Base-by-base conservation (phyloP, 2,113 vertebrate genomes). In the Climacteris rufus region DNA sequence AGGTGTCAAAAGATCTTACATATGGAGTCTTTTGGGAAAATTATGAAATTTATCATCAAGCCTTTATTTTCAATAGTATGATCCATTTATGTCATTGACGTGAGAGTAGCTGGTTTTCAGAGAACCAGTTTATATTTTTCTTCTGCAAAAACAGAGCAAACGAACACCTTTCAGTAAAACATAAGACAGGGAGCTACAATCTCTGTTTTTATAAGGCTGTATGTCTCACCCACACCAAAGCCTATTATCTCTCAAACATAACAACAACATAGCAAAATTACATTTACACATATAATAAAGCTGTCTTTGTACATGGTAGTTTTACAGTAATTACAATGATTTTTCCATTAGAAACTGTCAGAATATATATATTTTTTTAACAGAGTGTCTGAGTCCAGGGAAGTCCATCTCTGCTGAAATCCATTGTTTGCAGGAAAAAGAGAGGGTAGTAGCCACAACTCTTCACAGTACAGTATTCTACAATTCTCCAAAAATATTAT, bases 281-380 rank as follows among this genome's bases (percentile, higher is more conserved):
- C 95, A 96, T 92, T 94, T 95, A 94, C 90, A 90, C 87, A 79
- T 66, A 88, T 84, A 94, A 91, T 87, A 95, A 93, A 92, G 91
- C 61, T 84, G 68, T 65, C 52, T 94, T 92, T 96, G 79, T 96
- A 96, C 83, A 95, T 17, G 57, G 17, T 91, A 78, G 37, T 92
- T 94, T 91, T 92, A 88, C 83, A 95, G 79, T 94, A 95, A 94
- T 90, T 97, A 94, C 86, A 90, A 64, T 50, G 63, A 81, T 81
- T 60, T 90, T 87, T 91, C 66, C 66, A 87, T 59, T 74, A 76
- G 91, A 77, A 95, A 87, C 19, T 57, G 63, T 71, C n/a, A 61
- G 68, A 75, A 21, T 66, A 7, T n/a, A n/a, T n/a, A 30, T 33
- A 53, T 72, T 80, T 79, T 87, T 87, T 90, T 42, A 45, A 90